phyloP scores from a whole-genome alignment of 2,797 vertebrate species.

The Toxotes lorentzi region DNA sequence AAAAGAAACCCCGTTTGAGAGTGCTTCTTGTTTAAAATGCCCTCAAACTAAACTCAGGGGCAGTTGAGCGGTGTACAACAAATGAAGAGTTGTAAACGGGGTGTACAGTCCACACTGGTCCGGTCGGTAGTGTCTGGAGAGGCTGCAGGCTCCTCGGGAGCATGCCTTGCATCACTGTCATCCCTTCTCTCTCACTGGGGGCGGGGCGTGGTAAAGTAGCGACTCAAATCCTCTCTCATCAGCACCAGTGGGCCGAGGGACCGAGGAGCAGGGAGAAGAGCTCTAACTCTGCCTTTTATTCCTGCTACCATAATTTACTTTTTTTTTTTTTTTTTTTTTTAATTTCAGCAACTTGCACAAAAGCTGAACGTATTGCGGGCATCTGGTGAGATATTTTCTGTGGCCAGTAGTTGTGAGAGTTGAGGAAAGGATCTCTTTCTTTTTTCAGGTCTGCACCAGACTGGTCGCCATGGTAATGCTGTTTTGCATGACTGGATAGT shows the following conservation, averaged over 20 bases:
- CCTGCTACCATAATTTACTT: neutral
- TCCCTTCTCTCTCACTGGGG: slow-evolving; percentile 67
- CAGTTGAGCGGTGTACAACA: slow-evolving; percentile 40
- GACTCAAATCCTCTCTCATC: slow-evolving; percentile 76
- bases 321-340: neutral
- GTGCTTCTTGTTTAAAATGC: slow-evolving; percentile 28
- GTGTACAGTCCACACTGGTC: slow-evolving; percentile 72
- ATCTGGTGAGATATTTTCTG: neutral
- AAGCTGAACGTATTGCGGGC: neutral
- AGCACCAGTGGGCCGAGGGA: slow-evolving; percentile 69
- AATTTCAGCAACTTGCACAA: neutral
- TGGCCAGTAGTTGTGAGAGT: neutral
- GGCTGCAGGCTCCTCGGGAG: slow-evolving; percentile 66
- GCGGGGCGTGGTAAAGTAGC: slow-evolving; percentile 75
- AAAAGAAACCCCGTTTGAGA: slow-evolving; percentile 21
- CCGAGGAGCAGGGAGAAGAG: slow-evolving; percentile 22
- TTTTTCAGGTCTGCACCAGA: slow-evolving; percentile 16
- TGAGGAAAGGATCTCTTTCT: neutral
- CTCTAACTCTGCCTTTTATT: slow-evolving; percentile 32
- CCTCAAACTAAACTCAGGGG: slow-evolving; percentile 35
- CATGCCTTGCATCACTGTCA: slow-evolving; percentile 73
- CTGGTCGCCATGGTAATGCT: slow-evolving; percentile 55
- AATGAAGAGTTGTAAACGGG: slow-evolving; percentile 63
- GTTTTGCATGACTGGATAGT: slow-evolving; percentile 41
- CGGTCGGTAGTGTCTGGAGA: slow-evolving; percentile 64